phyloP scores from a whole-genome alignment of 2,888 invertebrate genomes.

The Coenonympha glycerion region DNA sequence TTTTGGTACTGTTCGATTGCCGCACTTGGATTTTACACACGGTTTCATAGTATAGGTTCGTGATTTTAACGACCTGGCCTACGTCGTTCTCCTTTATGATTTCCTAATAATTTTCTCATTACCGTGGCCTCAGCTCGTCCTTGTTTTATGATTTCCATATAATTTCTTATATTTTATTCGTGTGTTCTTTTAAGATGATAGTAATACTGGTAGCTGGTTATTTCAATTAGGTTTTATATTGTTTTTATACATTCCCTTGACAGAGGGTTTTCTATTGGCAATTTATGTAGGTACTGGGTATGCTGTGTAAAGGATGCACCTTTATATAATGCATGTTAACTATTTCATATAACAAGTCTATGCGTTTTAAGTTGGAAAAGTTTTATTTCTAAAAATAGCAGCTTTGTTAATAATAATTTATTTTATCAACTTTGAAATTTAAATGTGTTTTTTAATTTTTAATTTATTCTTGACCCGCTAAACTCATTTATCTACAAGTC shows the following conservation, averaged over 20 bases:
- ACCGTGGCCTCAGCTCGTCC: constrained; percentile 16
- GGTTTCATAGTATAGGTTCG: constrained; percentile 27
- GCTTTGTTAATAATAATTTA: too few relatives aligned
- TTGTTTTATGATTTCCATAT: constrained; percentile 18
- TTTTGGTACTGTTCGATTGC: not conserved
- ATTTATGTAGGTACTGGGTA: constrained; percentile 10
- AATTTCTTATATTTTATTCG: constrained; percentile 20
- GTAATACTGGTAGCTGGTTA: constrained; percentile 25
- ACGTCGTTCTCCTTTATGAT: constrained; percentile 23
- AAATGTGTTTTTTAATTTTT: too few relatives aligned
- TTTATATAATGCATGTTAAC: not conserved
- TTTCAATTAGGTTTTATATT: constrained; percentile 20
- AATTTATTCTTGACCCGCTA: too few relatives aligned
- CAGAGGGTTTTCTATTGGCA: constrained; percentile 2
- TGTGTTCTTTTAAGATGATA: constrained; percentile 18
- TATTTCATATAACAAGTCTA: too few relatives aligned
- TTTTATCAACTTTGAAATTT: too few relatives aligned
- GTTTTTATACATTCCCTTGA: constrained; percentile 17
- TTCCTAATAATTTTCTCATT: constrained; percentile 27
- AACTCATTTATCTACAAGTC: too few relatives aligned
- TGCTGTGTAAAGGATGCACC: not conserved
- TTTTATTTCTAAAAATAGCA: too few relatives aligned
- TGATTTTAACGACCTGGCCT: constrained; percentile 25
- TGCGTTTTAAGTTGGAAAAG: too few relatives aligned
- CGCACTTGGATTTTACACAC: not conserved